Base-by-base conservation (phyloP, 2,888 invertebrate genomes). In the Pachycephus smyrnensis region DNA sequence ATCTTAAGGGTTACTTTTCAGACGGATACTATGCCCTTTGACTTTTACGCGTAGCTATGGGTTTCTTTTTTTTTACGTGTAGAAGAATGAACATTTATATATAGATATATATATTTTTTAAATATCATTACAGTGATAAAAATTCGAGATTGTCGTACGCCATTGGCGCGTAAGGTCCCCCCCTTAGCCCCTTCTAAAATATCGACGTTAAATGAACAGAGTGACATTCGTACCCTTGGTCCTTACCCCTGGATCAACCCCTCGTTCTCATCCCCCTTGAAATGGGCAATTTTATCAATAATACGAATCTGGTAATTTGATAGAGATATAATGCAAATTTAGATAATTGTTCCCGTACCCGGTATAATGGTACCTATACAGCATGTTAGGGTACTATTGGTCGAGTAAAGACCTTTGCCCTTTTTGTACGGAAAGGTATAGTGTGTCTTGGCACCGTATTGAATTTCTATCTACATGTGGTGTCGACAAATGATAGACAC, bases 281-380 rank as follows among this genome's bases (percentile, higher is more conserved):
- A 90, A 90, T 91, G 90, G 90, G 86, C 89, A 91, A 91, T 91
- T 91, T 91, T 91, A 91, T 91, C 91, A 89, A 89, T 91, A 90
- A 91, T 90, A 89, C 89, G 87, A 87, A 91, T 91, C 91, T 90
- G 87, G 91, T 90, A 91, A 91, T 90, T 89, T 87, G 91, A 91
- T 91, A 90, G 89, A 91, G 90, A 91, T 91, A 88, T 89, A 90
- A 91, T 91, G 91, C 91, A 91, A 91, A 91, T 91, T 90, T 84
- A 86, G 88, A 90, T 91, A 91, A 91, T 91, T 91, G 90, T 91
- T 91, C 90, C 87, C 86, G 83, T 55, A 55, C 55, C 55, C 55
- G 4, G 55, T 55, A 55, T 23, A 55, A 55, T 55, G 55, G 23
- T 55, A 4, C 23, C 55, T 23, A 55, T 55, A 55, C 23, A 23